Evolutionary conservation across 2,113 vertebrate species (phyloP).

Genomic region (Orycteropus afer): DNA sequence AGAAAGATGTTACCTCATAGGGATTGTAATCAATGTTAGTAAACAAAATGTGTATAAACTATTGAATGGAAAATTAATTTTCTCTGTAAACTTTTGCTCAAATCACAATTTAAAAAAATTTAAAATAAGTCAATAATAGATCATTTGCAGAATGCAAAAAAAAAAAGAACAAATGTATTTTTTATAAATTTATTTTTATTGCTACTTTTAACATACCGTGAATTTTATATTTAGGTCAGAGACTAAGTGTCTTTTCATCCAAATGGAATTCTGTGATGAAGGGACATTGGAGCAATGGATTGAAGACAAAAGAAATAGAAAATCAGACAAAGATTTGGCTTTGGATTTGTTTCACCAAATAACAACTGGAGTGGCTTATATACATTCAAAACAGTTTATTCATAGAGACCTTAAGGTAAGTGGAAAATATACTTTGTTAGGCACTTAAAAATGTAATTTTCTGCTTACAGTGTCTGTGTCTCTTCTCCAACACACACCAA

Average conservation of each 20-base stretch:
- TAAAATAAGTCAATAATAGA: too few species aligned
- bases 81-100: too few species aligned
- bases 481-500: neutral
- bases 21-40: too few species aligned
- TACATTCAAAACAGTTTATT: constrained; percentile 83
- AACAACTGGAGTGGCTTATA: constrained; percentile 81
- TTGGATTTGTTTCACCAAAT: constrained; percentile 84
- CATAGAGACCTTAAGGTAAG: constrained; percentile 89
- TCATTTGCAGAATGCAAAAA: too few species aligned
- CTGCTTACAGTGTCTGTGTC: neutral
- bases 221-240: constrained; percentile 70
- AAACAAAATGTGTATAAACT: too few species aligned
- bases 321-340: constrained; percentile 7
- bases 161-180: neutral
- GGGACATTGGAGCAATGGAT: constrained; percentile 83
- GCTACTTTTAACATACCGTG: constrained; percentile 49
- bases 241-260: constrained; percentile 82
- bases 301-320: rapidly evolving
- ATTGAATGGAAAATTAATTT: too few species aligned
- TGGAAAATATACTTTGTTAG: neutral
- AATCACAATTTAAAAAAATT: too few species aligned
- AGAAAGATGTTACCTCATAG: too few species aligned
- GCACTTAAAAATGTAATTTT: neutral
- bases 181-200: constrained; percentile 38
- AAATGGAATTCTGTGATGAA: constrained; percentile 87